Base-by-base conservation (phyloP, 2,888 invertebrate genomes). In the Onchidella celtica region DNA sequence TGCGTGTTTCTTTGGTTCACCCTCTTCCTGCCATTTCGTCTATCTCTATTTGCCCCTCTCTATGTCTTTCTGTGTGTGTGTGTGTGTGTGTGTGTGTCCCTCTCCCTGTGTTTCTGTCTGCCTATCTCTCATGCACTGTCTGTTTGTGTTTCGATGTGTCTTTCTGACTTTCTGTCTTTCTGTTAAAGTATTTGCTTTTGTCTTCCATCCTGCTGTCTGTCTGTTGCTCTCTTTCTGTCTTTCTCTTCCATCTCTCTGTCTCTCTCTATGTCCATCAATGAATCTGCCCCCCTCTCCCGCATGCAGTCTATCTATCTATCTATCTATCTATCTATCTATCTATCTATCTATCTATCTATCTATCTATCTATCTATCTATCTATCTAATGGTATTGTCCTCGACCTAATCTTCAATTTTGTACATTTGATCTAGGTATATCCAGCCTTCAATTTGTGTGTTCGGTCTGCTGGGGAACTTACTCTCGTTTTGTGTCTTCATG, bases 401-500 rank as follows among this genome's bases (percentile, higher is more conserved):
- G n/a, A n/a, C n/a, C n/a, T n/a, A n/a, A n/a, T n/a, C n/a, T n/a
- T n/a, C n/a, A n/a, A n/a, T n/a, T n/a, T n/a, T n/a, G n/a, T n/a
- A n/a, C n/a, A n/a, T n/a, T n/a, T n/a, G n/a, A n/a, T 36, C 21
- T 40, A 72, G 72, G 63, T 89, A 89, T 76, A 65, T 89, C 88
- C 95, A 95, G 0, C 97, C 97, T 0, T 89, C 95, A 0, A 92
- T 97, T 0, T 95, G 96, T 3, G 90, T 94, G 21, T 94, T 96
- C 24, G 97, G 97, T 24, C 94, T 95, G 0, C 90, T 96, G n/a
- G 97, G 97, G 14, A 97, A 97, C 90, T 93, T 95, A 34, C 90
- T 97, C 0, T 96, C 96, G 0, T 94, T 97, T 0, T 94, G 95
- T 85, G 96, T 97, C 0, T 97, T 97, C 90, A 95, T 95, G 87